Conservation (phyloP, 2,888 invertebrate genomes). For the Drosophila koepferae region DNA sequence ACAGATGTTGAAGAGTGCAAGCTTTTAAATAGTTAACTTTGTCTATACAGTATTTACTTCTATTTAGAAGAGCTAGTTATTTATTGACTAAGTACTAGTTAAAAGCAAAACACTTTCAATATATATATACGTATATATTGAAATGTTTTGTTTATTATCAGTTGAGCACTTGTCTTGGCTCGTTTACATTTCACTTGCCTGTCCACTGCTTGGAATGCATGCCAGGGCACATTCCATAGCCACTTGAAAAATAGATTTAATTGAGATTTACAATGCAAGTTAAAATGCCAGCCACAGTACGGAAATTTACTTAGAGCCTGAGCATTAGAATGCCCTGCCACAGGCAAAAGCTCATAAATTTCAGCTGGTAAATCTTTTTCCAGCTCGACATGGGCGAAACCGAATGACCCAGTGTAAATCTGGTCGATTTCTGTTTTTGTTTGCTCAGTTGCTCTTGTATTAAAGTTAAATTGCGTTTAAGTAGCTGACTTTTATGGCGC, state of each 20-base stretch:
- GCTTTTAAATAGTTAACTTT: neutral
- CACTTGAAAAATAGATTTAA: conserved; percentile 59
- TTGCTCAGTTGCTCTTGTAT: conserved; percentile 30
- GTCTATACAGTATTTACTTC: fast-evolving
- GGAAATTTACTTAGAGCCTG: conserved; percentile 52
- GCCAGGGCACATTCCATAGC: conserved; percentile 31
- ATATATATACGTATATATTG: conserved; percentile 1
- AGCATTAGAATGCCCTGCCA: conserved; percentile 26
- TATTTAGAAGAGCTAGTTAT: neutral
- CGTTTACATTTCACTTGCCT: conserved; percentile 60
- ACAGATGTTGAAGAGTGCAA: neutral
- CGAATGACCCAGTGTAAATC: conserved; percentile 43
- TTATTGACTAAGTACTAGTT: conserved; percentile 12
- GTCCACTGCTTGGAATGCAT: conserved; percentile 36
- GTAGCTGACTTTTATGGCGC: conserved; percentile 72
- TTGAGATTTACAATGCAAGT: conserved; percentile 69
- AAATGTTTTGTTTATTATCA: conserved; percentile 46
- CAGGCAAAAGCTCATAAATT: conserved; percentile 65
- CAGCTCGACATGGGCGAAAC: conserved; percentile 29
- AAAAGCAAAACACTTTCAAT: conserved; percentile 25
- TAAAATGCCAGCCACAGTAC: conserved; percentile 54
- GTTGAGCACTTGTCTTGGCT: conserved; percentile 27
- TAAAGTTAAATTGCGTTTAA: conserved; percentile 76
- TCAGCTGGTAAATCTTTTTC: conserved; percentile 68
- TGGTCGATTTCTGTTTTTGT: conserved; percentile 60